phyloP scores from a whole-genome alignment of 2,797 vertebrate genomes.

The Gadopsis marmoratus region DNA sequence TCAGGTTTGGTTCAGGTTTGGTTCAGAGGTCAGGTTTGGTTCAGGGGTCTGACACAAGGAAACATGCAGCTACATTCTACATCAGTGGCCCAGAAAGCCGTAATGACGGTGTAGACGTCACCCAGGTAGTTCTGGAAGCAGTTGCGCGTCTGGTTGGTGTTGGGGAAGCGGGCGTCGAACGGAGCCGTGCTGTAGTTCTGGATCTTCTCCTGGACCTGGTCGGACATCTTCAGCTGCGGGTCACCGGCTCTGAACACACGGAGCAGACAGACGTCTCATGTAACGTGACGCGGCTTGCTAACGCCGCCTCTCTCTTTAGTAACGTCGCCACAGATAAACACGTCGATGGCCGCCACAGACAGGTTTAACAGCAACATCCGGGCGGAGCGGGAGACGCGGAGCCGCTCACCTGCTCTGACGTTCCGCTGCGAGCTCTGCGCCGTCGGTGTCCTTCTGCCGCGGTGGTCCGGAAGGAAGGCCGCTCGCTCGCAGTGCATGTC shows the following conservation, averaged over 20 bases:
- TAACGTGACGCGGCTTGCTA: no score
- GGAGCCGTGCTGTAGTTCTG: slow-evolving; percentile 85
- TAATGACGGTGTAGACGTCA: no score
- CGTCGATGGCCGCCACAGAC: no score
- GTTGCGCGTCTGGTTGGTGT: slow-evolving; percentile 86
- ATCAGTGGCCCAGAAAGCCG: background rate
- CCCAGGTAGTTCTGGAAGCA: slow-evolving; percentile 86
- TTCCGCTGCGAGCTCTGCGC: background rate
- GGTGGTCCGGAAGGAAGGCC: background rate
- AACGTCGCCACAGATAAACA: no score
- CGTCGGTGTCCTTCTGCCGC: background rate
- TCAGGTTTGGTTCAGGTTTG: no score
- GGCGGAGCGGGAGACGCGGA: no score
- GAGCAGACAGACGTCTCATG: no score
- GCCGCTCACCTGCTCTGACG: no score
- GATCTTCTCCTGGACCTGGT: slow-evolving; percentile 77
- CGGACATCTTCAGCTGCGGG: slow-evolving; percentile 70
- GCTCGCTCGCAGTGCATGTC: slow-evolving; percentile 22
- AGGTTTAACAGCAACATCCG: no score
- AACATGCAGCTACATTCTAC: background rate
- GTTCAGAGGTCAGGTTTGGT: background rate
- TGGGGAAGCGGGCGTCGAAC: slow-evolving; percentile 85
- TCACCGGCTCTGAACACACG: no score
- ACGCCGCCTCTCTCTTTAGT: no score
- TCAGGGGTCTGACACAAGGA: background rate